Conservation (phyloP, 2,888 invertebrate species). For the Parnassius orleans region DNA sequence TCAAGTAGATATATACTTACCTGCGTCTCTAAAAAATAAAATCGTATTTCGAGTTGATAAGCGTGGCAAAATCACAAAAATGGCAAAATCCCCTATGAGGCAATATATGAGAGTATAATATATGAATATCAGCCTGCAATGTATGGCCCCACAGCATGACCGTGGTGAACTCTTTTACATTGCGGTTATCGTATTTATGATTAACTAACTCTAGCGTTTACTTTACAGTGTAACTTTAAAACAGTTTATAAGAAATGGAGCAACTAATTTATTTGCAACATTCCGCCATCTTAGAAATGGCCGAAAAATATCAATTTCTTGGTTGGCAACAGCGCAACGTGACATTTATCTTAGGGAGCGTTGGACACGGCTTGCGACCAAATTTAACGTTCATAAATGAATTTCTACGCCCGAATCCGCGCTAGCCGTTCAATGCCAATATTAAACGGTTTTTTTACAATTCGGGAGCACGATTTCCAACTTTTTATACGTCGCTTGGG, state of each 20-base stretch:
- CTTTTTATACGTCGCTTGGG: slow-evolving; percentile 63
- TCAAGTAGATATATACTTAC: no score
- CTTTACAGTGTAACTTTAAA: no score
- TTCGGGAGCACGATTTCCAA: slow-evolving; percentile 70
- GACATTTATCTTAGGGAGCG: slow-evolving; percentile 11
- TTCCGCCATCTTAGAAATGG: slow-evolving; percentile 28
- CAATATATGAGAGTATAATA: no score
- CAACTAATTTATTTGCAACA: slow-evolving; percentile 10
- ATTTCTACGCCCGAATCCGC: slow-evolving; percentile 66
- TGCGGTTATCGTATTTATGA: no score
- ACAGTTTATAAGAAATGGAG: neutral
- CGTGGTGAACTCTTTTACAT: no score
- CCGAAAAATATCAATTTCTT: slow-evolving; percentile 44
- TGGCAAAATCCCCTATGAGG: no score
- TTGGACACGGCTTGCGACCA: slow-evolving; percentile 42
- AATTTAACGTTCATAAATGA: slow-evolving; percentile 55
- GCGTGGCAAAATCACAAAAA: no score
- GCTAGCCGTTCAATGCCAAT: slow-evolving; percentile 70
- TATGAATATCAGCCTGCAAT: no score
- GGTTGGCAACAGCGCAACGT: slow-evolving; percentile 17
- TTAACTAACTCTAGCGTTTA: no score
- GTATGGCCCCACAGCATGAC: no score
- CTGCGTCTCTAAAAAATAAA: no score
- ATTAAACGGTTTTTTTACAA: slow-evolving; percentile 63
- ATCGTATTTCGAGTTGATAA: no score